Evolutionary conservation across 2,888 invertebrate species (phyloP).

Genomic region (Melinopterus prodromus): DNA sequence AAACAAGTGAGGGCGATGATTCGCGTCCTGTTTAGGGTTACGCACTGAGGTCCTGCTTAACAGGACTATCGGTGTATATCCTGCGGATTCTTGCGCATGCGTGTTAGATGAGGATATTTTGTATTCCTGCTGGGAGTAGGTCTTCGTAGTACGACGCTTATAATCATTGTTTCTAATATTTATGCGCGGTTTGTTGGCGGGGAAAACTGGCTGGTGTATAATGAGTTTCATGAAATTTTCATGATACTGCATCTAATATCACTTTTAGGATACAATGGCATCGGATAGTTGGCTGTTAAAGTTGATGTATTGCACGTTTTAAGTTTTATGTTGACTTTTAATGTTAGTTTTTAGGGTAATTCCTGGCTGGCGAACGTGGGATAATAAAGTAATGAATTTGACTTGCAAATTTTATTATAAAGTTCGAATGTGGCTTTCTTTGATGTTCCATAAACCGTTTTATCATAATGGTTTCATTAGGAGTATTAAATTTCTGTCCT

Average conservation of each 20-base stretch:
- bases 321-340: too few relatives aligned
- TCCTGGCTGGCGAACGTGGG: too few relatives aligned
- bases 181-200: neutral
- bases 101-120: neutral
- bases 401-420: too few relatives aligned
- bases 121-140: neutral
- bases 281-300: neutral
- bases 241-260: neutral
- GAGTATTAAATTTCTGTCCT: too few relatives aligned
- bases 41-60: neutral
- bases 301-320: neutral
- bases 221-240: slow-evolving; percentile 4
- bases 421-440: too few relatives aligned
- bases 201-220: neutral
- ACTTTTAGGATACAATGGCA: neutral
- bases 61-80: neutral
- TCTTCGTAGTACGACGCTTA: neutral
- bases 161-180: slow-evolving; percentile 4
- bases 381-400: too few relatives aligned
- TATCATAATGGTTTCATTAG: too few relatives aligned
- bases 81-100: neutral
- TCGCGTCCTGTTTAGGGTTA: neutral
- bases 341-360: too few relatives aligned
- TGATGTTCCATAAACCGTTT: too few relatives aligned
- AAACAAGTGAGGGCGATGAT: neutral